phyloP scores from a whole-genome alignment of 2,797 vertebrate species.

The Nasua narica region DNA sequence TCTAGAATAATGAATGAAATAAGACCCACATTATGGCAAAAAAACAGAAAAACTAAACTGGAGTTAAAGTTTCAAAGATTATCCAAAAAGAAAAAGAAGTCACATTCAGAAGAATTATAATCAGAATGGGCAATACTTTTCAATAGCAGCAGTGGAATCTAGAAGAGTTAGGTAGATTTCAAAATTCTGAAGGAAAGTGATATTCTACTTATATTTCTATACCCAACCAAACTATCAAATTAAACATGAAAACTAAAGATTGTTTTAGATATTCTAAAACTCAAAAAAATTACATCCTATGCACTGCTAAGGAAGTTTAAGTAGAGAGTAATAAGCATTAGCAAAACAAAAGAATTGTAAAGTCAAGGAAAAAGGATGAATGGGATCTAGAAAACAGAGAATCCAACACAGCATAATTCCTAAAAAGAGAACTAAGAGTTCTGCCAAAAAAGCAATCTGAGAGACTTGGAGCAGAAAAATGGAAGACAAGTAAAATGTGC shows the following conservation, averaged over 20 bases:
- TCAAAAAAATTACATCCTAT: not conserved
- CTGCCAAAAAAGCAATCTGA: not conserved
- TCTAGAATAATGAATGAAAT: not conserved
- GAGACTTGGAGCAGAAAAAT: not conserved
- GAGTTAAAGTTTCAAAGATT: not conserved
- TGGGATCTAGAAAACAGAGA: not conserved
- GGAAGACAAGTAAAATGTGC: not conserved
- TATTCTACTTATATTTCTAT: not conserved
- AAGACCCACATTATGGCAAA: not conserved
- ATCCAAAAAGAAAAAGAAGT: not conserved
- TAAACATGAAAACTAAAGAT: not conserved
- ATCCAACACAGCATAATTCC: not conserved
- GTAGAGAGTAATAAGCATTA: not conserved
- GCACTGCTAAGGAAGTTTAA: not conserved
- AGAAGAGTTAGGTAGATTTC: not conserved
- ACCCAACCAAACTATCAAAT: not conserved
- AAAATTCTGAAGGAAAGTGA: slow-evolving; percentile 18
- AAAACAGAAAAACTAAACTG: not conserved
- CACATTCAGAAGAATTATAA: not conserved
- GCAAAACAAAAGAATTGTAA: not conserved
- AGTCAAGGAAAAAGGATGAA: not conserved
- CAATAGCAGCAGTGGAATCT: not conserved
- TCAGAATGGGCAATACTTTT: not conserved
- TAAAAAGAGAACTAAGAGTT: not conserved
- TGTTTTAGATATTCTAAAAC: not conserved